These are phyloP conservation scores for Heliconius erato DNA, from an alignment of 2,888 invertebrate genomes.

Conservation along the genomic window DNA sequence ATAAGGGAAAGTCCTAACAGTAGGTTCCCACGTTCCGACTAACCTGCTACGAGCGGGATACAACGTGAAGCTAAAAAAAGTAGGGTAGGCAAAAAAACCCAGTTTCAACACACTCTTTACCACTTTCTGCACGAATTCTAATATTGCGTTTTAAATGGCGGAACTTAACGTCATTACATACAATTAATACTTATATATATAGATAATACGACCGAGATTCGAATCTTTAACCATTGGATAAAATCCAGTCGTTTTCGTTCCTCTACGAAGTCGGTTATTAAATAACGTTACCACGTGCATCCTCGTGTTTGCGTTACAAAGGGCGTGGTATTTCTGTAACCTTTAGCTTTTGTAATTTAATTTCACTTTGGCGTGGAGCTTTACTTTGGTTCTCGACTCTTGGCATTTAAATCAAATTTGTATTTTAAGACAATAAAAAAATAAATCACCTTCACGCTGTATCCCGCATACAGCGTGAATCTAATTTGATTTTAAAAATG, in stretches of 20 bases:
- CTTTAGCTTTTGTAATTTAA: slow-evolving; percentile 20
- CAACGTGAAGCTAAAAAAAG: too few species aligned
- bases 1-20: too few species aligned
- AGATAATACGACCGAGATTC: not conserved
- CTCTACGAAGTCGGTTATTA: not conserved
- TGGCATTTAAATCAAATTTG: not conserved
- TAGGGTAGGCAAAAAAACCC: too few species aligned
- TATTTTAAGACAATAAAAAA: not conserved
- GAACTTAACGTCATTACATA: too few species aligned
- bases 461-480: too few species aligned
- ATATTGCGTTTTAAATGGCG: too few species aligned
- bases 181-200: too few species aligned
- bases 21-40: too few species aligned
- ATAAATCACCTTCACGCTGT: not conserved
- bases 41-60: too few species aligned
- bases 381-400: not conserved
- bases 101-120: too few species aligned
- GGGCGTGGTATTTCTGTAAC: slow-evolving; percentile 3
- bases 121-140: too few species aligned
- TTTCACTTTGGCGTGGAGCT: slow-evolving; percentile 8
- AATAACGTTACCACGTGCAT: not conserved
- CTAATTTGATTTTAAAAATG: too few species aligned
- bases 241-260: not conserved
- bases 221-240: not conserved
- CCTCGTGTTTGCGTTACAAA: slow-evolving; percentile 1